These are phyloP conservation scores for Emydura subglobosa DNA, from an alignment of 2,113 vertebrate genomes.

Conservation along the genomic window DNA sequence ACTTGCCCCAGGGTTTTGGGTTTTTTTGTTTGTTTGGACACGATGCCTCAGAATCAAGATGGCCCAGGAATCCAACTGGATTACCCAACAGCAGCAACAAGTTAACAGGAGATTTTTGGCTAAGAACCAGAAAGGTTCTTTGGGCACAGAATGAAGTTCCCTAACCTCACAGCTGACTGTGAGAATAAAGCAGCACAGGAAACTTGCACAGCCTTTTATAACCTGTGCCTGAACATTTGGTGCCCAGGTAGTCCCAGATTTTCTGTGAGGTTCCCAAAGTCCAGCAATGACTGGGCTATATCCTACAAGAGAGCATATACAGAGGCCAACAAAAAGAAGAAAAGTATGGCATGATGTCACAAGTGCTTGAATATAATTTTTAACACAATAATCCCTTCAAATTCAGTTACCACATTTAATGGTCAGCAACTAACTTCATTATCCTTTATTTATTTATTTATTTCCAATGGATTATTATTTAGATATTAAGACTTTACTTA, in stretches of 20 bases:
- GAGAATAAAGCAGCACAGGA: neutral
- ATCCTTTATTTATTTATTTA: neutral
- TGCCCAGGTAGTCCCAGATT: neutral
- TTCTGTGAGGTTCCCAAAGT: neutral
- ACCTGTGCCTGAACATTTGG: neutral
- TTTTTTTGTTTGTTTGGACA: neutral
- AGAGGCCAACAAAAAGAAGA: neutral
- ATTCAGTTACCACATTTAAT: neutral
- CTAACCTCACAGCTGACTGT: neutral
- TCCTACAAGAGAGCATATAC: neutral
- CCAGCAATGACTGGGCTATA: neutral
- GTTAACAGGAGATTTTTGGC: neutral
- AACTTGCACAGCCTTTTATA: neutral
- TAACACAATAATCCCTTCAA: constrained; percentile 17
- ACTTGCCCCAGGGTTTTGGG: neutral
- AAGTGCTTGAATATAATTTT: neutral
- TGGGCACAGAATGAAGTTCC: neutral
- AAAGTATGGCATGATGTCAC: rapidly evolving
- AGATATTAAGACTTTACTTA: constrained; percentile 33
- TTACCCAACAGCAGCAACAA: neutral
- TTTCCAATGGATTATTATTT: constrained; percentile 10
- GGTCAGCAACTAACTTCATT: constrained; percentile 8
- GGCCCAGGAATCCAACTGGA: neutral
- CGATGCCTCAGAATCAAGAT: neutral
- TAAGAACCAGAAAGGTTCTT: neutral